Base-by-base conservation (phyloP, 2,113 vertebrate species). In the Xenopus borealis region DNA sequence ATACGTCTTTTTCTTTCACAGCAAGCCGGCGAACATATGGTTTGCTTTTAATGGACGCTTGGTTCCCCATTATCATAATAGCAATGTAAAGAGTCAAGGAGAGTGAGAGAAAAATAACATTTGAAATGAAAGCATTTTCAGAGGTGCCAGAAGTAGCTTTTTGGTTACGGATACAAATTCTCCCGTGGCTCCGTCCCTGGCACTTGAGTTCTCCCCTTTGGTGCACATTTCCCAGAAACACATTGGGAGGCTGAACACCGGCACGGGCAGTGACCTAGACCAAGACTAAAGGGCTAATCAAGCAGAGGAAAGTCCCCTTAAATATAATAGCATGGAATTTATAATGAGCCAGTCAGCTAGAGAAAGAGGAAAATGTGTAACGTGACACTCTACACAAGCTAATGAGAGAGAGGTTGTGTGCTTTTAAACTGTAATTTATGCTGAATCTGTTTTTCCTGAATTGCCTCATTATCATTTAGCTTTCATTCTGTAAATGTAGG, bases 1-100 rank as follows among this genome's bases (percentile, higher is more conserved):
- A 76, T 76, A 76, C 59, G 66, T 76, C 73, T 69, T 76, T 76
- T 76, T 76, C 69, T 76, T 76, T 76, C 73, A 63, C 73, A 76
- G 73, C 73, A 76, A 76, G 73, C 66, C 66, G 12, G 66, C 59
- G 66, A 76, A 76, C 73, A 76, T 76, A 76, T 76, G 73, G 73
- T 76, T 76, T 76, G 58, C 46, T 76, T 69, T 76, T 76, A 76
- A 76, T 76, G 73, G 73, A 57, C 59, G 66, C 66, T 69, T 69
- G 73, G 73, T 59, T 69, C 59, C 66, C 73, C 66, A 76, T 76
- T 76, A 76, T 69, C 59, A 76, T 69, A 76, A 69, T 76, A 76
- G 66, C 66, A 69, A 76, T 76, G 72, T 75, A 75, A 69, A 50
- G 73, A 76, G 61, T 69, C 73, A 69, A 66, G 47, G 57, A 63